A percentile compares a stretch with the other conserved stretches of the same genome.
Conservation (phyloP, 2,113 vertebrate genomes). For the Pygoscelis adeliae region DNA sequence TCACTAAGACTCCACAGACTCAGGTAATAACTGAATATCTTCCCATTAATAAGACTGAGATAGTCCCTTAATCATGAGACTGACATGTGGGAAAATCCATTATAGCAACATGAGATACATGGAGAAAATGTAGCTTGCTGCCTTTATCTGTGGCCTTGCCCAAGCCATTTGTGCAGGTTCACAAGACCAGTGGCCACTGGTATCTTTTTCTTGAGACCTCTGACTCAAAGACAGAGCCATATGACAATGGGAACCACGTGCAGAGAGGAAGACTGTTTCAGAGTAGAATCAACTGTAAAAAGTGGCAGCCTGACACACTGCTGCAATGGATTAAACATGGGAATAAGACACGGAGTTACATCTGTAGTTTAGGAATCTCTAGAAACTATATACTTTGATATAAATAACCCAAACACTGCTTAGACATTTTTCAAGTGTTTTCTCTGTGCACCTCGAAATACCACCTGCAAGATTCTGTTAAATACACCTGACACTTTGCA, state of each 20-base stretch:
- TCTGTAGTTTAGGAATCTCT: neutral
- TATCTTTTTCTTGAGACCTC: neutral
- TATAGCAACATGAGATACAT: neutral
- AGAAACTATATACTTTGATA: neutral
- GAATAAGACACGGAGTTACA: neutral
- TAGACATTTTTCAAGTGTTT: neutral
- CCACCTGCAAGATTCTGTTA: neutral
- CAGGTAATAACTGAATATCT: neutral
- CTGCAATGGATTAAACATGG: neutral
- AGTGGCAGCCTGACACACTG: neutral
- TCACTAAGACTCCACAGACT: neutral
- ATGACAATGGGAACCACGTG: neutral
- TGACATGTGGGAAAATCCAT: neutral
- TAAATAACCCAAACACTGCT: neutral
- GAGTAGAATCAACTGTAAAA: fast-evolving
- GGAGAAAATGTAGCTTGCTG: neutral
- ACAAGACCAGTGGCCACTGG: neutral
- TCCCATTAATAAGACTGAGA: neutral
- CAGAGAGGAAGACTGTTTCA: neutral
- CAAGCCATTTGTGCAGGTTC: neutral
- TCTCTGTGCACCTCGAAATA: neutral
- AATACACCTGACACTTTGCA: neutral
- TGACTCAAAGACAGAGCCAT: neutral
- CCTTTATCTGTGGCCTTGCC: neutral
- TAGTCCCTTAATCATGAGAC: neutral